Evolutionary conservation across 2,888 invertebrate genomes (phyloP).

Genomic region (Elgonia sp.): DNA sequence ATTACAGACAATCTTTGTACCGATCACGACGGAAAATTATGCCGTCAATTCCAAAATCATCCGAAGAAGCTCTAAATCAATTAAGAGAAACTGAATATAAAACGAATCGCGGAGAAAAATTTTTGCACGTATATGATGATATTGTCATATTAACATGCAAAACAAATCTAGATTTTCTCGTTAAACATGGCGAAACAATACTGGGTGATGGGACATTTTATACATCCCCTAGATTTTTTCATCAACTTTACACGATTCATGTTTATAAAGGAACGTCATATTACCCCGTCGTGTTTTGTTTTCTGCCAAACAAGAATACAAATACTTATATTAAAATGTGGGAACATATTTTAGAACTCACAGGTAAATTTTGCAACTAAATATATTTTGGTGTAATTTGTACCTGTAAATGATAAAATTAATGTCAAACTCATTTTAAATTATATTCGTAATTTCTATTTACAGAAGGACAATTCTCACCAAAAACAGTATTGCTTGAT

Average conservation of each 20-base stretch:
- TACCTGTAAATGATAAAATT: not conserved
- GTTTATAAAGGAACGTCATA: slow-evolving; percentile 2
- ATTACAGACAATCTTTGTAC: slow-evolving; percentile 10
- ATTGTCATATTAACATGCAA: slow-evolving; percentile 21
- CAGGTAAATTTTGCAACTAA: slow-evolving; percentile 2
- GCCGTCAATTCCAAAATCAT: not conserved
- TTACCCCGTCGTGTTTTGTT: slow-evolving; percentile 9
- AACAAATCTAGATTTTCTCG: slow-evolving; percentile 12
- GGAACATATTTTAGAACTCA: slow-evolving; percentile 1
- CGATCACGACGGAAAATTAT: slow-evolving; percentile 16
- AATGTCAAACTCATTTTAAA: not conserved
- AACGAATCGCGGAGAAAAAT: slow-evolving; percentile 8
- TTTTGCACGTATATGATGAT: not conserved
- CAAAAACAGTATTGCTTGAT: slow-evolving; percentile 4
- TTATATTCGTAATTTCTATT: not conserved
- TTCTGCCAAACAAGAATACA: slow-evolving; percentile 21
- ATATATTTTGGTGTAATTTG: too few species aligned
- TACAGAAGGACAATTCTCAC: not conserved
- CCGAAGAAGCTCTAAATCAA: slow-evolving; percentile 4
- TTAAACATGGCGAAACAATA: not conserved
- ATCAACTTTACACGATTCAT: slow-evolving; percentile 19
- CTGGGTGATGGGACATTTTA: slow-evolving; percentile 9
- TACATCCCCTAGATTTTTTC: slow-evolving; percentile 3
- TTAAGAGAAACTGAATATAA: not conserved
- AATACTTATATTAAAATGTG: slow-evolving; percentile 14